phyloP scores from a whole-genome alignment of 2,888 invertebrate genomes.

The Hydraecia micacea region DNA sequence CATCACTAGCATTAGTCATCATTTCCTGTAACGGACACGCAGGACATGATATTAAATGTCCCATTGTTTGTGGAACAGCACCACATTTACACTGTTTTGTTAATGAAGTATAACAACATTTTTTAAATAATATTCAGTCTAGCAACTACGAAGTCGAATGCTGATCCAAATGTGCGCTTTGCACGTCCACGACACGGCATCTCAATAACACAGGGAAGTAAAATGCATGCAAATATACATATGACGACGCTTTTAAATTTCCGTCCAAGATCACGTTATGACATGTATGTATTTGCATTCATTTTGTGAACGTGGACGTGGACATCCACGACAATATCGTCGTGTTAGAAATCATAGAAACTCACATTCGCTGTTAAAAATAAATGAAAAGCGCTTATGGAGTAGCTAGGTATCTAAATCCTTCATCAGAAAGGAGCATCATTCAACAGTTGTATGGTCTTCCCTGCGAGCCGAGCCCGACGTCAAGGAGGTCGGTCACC shows the following conservation, averaged over 20 bases:
- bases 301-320: neutral
- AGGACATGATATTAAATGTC: neutral
- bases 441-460: constrained; percentile 6
- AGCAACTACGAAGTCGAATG: neutral
- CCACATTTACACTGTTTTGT: neutral
- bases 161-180: neutral
- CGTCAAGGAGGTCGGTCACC: constrained; percentile 4
- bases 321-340: neutral
- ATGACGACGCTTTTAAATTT: neutral
- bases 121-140: neutral
- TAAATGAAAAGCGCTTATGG: neutral
- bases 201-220: neutral
- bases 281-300: neutral
- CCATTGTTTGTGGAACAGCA: no score
- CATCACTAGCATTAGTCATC: no score
- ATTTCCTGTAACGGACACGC: neutral
- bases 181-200: neutral
- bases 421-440: constrained; percentile 20
- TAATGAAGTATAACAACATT: neutral
- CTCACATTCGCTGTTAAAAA: neutral
- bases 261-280: neutral
- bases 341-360: neutral
- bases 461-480: neutral
- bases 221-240: no score
- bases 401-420: neutral